phyloP scores from a whole-genome alignment of 2,888 invertebrate species.

The Lasioglossum figueresi region DNA sequence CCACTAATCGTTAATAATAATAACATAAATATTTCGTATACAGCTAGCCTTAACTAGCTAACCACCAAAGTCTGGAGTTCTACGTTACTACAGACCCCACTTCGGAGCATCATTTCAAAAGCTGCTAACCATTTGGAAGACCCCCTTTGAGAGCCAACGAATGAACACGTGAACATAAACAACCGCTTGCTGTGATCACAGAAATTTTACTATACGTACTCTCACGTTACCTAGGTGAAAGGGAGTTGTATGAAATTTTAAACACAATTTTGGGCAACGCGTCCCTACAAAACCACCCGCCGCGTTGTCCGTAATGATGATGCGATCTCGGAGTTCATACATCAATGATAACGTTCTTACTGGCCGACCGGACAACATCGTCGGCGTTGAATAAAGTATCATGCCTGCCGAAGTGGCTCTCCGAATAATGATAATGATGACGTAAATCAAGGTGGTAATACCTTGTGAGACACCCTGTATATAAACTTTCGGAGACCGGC shows the following conservation, averaged over 20 bases:
- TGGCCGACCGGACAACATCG: slow-evolving; percentile 18
- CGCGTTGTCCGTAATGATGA: slow-evolving; percentile 29
- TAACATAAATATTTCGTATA: too few species aligned
- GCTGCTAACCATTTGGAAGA: neutral
- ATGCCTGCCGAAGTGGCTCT: slow-evolving; percentile 47
- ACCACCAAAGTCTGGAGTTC: neutral
- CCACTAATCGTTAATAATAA: too few species aligned
- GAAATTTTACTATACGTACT: neutral
- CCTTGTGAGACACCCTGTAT: too few species aligned
- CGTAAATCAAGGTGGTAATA: too few species aligned
- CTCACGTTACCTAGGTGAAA: neutral
- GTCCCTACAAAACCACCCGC: neutral
- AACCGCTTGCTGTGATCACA: neutral
- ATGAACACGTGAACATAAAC: neutral
- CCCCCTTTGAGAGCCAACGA: neutral
- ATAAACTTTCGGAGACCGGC: too few species aligned
- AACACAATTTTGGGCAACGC: neutral
- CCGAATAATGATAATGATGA: too few species aligned
- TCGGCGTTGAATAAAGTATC: slow-evolving; percentile 60
- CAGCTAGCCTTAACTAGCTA: neutral
- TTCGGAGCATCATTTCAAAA: neutral
- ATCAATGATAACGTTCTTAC: slow-evolving; percentile 57
- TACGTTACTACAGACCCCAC: neutral
- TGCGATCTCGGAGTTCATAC: slow-evolving; percentile 31
- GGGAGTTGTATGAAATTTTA: neutral